Evolutionary conservation across 2,888 invertebrate species (phyloP), one percentile per base, ranked within the genome.

Genomic region (Lasioglossum figueresi): DNA sequence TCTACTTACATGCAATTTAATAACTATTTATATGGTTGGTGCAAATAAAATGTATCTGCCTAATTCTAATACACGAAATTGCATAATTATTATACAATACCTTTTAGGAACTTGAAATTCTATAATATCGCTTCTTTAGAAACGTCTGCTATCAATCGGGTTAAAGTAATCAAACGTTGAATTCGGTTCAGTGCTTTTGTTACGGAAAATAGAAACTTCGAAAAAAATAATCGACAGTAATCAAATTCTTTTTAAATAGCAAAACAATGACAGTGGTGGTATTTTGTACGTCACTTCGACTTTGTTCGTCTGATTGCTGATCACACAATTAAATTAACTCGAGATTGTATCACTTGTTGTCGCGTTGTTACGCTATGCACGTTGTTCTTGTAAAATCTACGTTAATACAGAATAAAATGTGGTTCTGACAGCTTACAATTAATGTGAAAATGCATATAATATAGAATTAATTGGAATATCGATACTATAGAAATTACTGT

Each of bases 101-200:
- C 80, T 84, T 75, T 83, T 89, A 89, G 89, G 89, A 89, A 89
- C 89, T 89, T 90, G 89, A 83, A 86, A 88, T 82, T 86, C 89
- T 88, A 85, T 82, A 80, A 82, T 80, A 83, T 74, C 59, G 40
- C 73, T 70, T 72, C 75, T 77, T 70, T n/a, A 68, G 75, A 84
- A 85, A 81, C 77, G 75, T 66, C 48, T 78, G 77, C 45, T 27
- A 66, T 73, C 70, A 70, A 31, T 73, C 52, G 52, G 82, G 73
- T 76, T 56, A 80, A 83, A 71, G 66, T 80, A 81, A 80, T 82
- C 79, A 78, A 83, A 76, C 23, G 56, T 68, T 34, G 52, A 71
- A 34, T 79, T 70, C 80, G 74, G 6, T 43, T 71, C 31, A 23
- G 10, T 70, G 19, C 43, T 76, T 73, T 70, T 48, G 70, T 40